These are phyloP conservation scores for Mycetomoellerius zeteki DNA, from an alignment of 1,140 invertebrate species.

Conservation along the genomic window DNA sequence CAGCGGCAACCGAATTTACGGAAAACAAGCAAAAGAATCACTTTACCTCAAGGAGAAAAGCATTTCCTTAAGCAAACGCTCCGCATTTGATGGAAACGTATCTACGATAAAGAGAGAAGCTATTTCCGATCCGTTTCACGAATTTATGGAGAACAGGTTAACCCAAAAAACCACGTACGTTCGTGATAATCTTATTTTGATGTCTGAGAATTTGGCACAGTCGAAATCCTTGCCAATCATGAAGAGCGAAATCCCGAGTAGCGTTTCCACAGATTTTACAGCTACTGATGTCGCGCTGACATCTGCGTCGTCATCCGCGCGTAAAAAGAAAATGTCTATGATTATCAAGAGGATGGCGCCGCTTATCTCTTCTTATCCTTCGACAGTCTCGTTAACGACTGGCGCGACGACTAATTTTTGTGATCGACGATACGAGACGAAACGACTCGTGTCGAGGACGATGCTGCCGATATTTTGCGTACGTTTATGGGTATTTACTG, in stretches of 20 bases:
- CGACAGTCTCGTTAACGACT: neutral
- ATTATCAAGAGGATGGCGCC: conserved; percentile 61
- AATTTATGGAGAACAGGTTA: conserved; percentile 14
- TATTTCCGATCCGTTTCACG: neutral
- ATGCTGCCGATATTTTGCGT: conserved; percentile 52
- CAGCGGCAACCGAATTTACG: neutral
- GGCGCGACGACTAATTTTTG: conserved; percentile 1
- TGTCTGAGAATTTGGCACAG: neutral
- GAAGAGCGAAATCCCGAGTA: neutral
- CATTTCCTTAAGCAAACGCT: conserved; percentile 1
- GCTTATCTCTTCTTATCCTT: conserved; percentile 23
- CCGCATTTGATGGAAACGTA: conserved; percentile 4
- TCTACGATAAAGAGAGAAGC: conserved; percentile 24
- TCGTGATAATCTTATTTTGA: neutral
- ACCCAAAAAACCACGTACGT: neutral
- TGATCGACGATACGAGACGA: conserved; percentile 2
- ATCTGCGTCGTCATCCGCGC: conserved; percentile 62
- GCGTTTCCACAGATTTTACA: neutral
- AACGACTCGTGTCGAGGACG: conserved; percentile 27
- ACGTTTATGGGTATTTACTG: neutral
- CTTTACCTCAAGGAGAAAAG: neutral
- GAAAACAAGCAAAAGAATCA: neutral
- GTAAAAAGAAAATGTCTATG: conserved; percentile 63
- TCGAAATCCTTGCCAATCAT: conserved; percentile 65
- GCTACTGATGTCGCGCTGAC: neutral